Conservation (phyloP, 2,888 invertebrate species). For the Trissolcus brochymenae region DNA sequence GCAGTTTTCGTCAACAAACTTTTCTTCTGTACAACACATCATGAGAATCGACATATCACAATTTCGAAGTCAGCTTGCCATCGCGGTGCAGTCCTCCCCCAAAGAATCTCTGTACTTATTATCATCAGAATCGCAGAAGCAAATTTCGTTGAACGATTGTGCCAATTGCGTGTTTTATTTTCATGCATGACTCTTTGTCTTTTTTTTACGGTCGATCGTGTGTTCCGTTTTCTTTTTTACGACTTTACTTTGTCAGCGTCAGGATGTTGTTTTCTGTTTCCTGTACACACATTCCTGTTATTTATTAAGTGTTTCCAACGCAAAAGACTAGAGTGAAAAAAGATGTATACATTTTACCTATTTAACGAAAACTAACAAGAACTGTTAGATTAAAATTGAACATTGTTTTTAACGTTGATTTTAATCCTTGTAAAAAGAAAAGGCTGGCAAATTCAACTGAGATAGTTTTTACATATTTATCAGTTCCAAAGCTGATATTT, state of each 20-base stretch:
- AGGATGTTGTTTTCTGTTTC: constrained; percentile 53
- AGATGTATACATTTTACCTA: neutral
- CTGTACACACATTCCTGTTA: constrained; percentile 67
- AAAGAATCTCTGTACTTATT: constrained; percentile 44
- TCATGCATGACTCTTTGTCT: constrained; percentile 10
- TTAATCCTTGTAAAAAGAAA: constrained; percentile 19
- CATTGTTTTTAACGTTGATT: constrained; percentile 18
- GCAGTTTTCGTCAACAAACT: neutral
- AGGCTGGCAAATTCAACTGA: constrained; percentile 53
- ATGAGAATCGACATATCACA: constrained; percentile 43
- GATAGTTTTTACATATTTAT: constrained; percentile 19
- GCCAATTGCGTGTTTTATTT: constrained; percentile 47
- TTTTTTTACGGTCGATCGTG: neutral
- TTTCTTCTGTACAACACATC: constrained; percentile 6
- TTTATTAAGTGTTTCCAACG: constrained; percentile 66
- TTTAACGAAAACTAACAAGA: constrained; percentile 1
- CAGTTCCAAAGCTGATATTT: constrained; percentile 5
- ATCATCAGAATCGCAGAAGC: neutral
- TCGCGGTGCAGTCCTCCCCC: constrained; percentile 14
- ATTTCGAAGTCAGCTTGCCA: constrained; percentile 23
- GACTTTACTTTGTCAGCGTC: constrained; percentile 1
- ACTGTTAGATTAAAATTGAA: constrained; percentile 19
- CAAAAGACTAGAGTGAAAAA: constrained; percentile 62
- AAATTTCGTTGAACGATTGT: constrained; percentile 31
- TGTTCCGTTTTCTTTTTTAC: constrained; percentile 18